Conservation (phyloP, 2,888 invertebrate species). For the Sphecodes monilicornis region DNA sequence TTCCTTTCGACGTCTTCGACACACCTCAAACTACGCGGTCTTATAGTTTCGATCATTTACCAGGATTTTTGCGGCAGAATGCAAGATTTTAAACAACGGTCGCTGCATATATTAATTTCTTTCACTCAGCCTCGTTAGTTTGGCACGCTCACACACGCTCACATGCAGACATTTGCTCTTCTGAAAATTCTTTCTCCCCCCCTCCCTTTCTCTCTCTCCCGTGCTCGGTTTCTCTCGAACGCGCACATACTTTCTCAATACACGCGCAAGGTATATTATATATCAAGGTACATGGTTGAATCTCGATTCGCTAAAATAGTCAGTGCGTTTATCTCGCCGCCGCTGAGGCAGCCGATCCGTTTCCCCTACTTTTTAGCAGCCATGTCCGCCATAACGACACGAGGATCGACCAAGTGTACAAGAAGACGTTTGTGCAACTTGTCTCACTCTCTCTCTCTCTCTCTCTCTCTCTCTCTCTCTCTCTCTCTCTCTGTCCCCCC, state of each 20-base stretch:
- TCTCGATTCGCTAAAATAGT: constrained; percentile 77
- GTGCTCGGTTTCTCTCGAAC: constrained; percentile 9
- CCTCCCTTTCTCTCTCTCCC: not conserved
- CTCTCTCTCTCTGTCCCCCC: not conserved
- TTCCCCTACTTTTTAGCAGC: constrained; percentile 23
- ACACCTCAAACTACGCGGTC: not conserved
- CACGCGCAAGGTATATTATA: constrained; percentile 58
- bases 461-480: not conserved
- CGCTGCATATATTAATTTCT: constrained; percentile 33
- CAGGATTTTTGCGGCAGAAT: not conserved
- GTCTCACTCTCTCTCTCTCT: not conserved
- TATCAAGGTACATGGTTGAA: constrained; percentile 76
- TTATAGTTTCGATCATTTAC: not conserved
- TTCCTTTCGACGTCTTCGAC: not conserved
- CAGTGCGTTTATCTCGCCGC: constrained; percentile 74
- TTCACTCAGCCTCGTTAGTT: constrained; percentile 39
- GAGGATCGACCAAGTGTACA: not conserved
- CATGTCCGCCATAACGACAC: constrained; percentile 7
- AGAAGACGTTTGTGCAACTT: constrained; percentile 25
- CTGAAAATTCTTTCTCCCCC: not conserved
- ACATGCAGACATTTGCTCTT: constrained; percentile 16
- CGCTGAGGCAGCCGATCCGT: constrained; percentile 33
- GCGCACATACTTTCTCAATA: constrained; percentile 49
- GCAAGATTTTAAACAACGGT: not conserved
- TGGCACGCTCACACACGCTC: constrained; percentile 53